phyloP scores from a whole-genome alignment of 2,888 invertebrate genomes.

The Scaptomyza reducta region DNA sequence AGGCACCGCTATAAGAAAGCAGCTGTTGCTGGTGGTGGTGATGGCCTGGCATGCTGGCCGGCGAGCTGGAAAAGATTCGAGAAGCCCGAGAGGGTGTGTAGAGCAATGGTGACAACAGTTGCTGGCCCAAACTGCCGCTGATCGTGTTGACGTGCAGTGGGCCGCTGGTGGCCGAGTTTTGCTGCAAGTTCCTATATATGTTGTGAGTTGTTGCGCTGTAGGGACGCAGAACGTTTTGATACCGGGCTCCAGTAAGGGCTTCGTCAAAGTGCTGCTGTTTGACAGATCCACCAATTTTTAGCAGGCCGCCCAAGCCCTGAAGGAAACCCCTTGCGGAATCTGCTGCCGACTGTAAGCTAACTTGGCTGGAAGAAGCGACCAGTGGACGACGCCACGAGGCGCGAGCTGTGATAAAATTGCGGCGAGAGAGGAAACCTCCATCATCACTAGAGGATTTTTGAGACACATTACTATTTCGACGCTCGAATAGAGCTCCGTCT shows the following conservation, averaged over 20 bases:
- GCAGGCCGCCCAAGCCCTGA: constrained; percentile 81
- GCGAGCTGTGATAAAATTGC: constrained; percentile 85
- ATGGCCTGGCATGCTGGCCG: constrained; percentile 85
- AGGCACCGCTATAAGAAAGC: constrained; percentile 39
- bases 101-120: constrained; percentile 77
- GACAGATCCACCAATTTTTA: constrained; percentile 74
- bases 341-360: constrained; percentile 88
- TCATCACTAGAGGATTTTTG: constrained; percentile 90
- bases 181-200: constrained; percentile 76
- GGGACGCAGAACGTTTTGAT: constrained; percentile 81
- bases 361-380: constrained; percentile 88
- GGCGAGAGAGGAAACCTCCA: constrained; percentile 91
- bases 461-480: constrained; percentile 86
- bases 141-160: constrained; percentile 84
- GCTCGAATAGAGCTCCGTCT: constrained; percentile 68
- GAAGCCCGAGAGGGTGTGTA: constrained; percentile 84
- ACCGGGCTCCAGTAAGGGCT: constrained; percentile 70
- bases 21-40: constrained; percentile 55
- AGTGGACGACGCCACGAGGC: constrained; percentile 88
- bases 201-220: constrained; percentile 39
- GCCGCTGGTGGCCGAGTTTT: constrained; percentile 78
- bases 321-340: constrained; percentile 86
- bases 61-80: constrained; percentile 88
- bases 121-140: constrained; percentile 68
- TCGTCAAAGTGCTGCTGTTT: constrained; percentile 46